phyloP scores from a whole-genome alignment of 2,797 vertebrate species.

The Stomatorhinus walkeri region DNA sequence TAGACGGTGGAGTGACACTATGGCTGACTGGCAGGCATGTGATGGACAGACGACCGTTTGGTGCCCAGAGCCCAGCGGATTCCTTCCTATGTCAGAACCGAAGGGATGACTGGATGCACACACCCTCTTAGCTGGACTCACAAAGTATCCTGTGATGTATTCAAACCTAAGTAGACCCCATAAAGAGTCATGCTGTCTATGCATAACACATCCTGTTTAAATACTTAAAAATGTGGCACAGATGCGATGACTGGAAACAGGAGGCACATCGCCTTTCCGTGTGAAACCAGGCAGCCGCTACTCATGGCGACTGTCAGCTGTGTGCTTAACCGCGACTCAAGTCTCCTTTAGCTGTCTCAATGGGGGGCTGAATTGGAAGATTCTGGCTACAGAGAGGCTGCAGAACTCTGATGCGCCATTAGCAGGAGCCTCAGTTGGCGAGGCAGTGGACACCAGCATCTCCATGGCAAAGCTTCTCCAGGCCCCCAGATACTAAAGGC shows the following conservation, averaged over 20 bases:
- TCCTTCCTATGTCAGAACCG: neutral
- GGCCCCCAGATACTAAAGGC: neutral
- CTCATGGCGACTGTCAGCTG: neutral
- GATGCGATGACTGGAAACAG: neutral
- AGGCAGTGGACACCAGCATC: neutral
- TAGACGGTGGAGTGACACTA: neutral
- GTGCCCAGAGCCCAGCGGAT: neutral
- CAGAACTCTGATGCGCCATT: neutral
- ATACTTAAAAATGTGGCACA: neutral
- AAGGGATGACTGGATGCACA: neutral
- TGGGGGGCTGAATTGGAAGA: neutral
- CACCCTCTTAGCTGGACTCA: neutral
- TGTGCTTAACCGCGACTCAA: neutral
- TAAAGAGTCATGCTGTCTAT: neutral
- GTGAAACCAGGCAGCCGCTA: neutral
- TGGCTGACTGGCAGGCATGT: constrained; percentile 29
- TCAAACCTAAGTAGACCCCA: neutral
- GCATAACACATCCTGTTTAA: neutral
- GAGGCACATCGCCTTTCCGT: neutral
- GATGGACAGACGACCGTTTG: neutral
- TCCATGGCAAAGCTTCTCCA: neutral
- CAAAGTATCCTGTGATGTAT: neutral
- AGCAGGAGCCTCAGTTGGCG: neutral
- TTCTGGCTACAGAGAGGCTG: neutral
- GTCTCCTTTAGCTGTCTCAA: neutral